Evolutionary conservation across 2,113 vertebrate genomes (phyloP).

Genomic region (Bubo bubo): DNA sequence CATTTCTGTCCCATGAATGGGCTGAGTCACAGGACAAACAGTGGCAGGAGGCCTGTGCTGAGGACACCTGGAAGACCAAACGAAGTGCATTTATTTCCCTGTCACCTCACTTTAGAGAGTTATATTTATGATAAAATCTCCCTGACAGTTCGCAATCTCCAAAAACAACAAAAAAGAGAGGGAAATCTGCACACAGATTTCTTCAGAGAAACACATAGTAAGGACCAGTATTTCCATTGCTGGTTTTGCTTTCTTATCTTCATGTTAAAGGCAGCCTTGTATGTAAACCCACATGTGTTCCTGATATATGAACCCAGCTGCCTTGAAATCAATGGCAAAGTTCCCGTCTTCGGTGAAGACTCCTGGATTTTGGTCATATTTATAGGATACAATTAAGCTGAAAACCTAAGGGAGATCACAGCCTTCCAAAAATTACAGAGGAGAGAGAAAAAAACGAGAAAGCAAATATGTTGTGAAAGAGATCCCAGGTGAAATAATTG

Average conservation of each 20-base stretch:
- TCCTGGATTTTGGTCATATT: background rate
- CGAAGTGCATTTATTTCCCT: background rate
- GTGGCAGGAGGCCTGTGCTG: background rate
- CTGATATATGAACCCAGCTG: background rate
- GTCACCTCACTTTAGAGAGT: background rate
- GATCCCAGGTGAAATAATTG: slow-evolving; percentile 53
- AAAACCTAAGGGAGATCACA: background rate
- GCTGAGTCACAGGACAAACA: background rate
- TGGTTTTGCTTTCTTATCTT: slow-evolving; percentile 6
- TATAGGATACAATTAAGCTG: background rate
- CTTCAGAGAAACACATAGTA: background rate
- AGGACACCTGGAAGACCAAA: background rate
- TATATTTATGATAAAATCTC: background rate
- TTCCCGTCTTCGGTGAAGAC: background rate
- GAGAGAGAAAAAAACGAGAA: slow-evolving; percentile 28
- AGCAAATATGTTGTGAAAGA: slow-evolving; percentile 21
- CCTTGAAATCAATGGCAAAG: background rate
- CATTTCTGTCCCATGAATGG: background rate
- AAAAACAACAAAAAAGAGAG: background rate
- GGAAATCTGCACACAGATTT: background rate
- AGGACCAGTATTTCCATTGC: background rate
- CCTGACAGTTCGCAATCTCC: background rate
- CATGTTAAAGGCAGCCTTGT: background rate
- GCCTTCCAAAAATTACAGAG: slow-evolving; percentile 22
- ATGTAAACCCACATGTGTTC: background rate